A percentile compares a stretch with the other conserved stretches of the same genome.
Conservation (phyloP, 2,888 invertebrate genomes). For the Spisula subtruncata region DNA sequence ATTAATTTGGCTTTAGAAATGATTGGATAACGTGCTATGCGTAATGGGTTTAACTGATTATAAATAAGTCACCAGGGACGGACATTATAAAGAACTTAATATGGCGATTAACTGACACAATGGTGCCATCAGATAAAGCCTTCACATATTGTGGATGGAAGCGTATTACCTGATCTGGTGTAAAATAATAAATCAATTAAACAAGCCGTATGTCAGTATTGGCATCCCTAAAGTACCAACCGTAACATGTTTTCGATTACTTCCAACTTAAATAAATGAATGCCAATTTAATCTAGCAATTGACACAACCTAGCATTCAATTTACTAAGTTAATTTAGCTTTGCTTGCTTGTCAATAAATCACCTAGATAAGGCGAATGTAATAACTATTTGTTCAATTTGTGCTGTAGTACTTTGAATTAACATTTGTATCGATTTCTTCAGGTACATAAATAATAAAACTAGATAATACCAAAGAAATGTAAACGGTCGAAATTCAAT, state of each 20-base stretch:
- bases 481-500: too few species aligned
- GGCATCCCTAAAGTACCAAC: neutral
- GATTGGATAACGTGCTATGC: too few species aligned
- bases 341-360: neutral
- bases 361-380: neutral
- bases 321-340: neutral
- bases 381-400: neutral
- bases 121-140: neutral
- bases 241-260: neutral
- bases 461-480: too few species aligned
- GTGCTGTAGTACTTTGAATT: neutral
- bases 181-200: too few species aligned
- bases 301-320: neutral
- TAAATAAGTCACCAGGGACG: too few species aligned
- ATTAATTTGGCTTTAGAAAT: too few species aligned
- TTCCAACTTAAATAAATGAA: conserved; percentile 2
- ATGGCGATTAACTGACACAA: too few species aligned
- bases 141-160: neutral
- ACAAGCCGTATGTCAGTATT: neutral
- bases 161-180: neutral
- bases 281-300: neutral
- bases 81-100: too few species aligned
- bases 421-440: neutral
- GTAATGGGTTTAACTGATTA: too few species aligned
- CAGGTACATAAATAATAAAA: neutral